phyloP scores from a whole-genome alignment of 2,113 vertebrate species.

The Ranitomeya variabilis region DNA sequence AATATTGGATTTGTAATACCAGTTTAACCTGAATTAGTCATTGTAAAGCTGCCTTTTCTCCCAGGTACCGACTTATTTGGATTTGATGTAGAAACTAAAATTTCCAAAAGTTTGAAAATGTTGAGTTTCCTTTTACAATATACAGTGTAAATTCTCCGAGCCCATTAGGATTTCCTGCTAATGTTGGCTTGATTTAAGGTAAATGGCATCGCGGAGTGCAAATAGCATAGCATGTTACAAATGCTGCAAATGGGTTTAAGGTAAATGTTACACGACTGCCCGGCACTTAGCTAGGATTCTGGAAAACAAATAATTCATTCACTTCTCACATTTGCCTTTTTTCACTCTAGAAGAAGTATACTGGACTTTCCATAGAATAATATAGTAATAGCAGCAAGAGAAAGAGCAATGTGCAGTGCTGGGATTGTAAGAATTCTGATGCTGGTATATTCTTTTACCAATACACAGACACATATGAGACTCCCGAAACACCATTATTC shows the following conservation, averaged over 20 bases:
- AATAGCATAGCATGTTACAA: slow-evolving; percentile 34
- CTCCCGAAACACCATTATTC: not conserved
- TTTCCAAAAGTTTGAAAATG: slow-evolving; percentile 2
- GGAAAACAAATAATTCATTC: slow-evolving; percentile 34
- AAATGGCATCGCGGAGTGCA: slow-evolving; percentile 28
- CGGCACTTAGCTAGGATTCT: not conserved
- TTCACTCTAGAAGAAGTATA: not conserved
- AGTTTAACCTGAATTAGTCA: not conserved
- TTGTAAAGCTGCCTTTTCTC: not conserved
- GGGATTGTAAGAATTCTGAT: not conserved
- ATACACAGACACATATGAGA: not conserved
- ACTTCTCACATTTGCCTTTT: not conserved
- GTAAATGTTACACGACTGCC: slow-evolving; percentile 23
- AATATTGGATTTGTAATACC: too few relatives aligned
- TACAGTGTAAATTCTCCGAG: not conserved
- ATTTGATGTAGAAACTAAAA: not conserved
- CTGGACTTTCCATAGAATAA: not conserved
- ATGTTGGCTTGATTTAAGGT: slow-evolving; percentile 29
- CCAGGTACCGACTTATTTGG: not conserved
- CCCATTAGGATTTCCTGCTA: slow-evolving; percentile 26
- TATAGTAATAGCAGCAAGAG: not conserved
- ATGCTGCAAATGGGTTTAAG: slow-evolving; percentile 17
- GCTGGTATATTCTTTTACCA: not conserved
- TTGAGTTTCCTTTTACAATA: not conserved
- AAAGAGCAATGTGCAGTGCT: not conserved